Conservation (phyloP, 2,113 vertebrate genomes). For the Halichoerus grypus region DNA sequence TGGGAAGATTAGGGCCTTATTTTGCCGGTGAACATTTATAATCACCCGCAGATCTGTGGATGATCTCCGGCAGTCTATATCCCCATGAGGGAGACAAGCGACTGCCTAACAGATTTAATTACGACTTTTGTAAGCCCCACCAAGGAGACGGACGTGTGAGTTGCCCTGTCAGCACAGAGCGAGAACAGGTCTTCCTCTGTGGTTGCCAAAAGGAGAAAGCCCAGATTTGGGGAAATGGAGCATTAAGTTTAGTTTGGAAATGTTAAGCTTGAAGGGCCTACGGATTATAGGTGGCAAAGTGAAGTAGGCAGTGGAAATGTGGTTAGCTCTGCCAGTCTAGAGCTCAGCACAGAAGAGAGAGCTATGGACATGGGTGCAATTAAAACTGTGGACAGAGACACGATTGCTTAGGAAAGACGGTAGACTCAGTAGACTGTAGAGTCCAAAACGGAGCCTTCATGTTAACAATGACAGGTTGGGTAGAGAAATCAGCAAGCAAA, state of each 20-base stretch:
- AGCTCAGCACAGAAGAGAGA: neutral
- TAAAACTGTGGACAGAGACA: neutral
- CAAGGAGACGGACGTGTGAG: neutral
- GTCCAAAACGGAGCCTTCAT: neutral
- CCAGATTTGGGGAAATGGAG: neutral
- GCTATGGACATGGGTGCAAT: no score
- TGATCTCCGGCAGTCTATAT: neutral
- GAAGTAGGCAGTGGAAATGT: neutral
- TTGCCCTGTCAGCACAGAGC: no score
- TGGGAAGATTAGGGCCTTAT: neutral
- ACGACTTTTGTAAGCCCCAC: neutral
- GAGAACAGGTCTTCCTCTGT: neutral
- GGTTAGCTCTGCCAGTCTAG: neutral
- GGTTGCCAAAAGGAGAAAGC: neutral
- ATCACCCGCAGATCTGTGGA: no score
- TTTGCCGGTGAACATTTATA: no score
- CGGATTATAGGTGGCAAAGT: neutral
- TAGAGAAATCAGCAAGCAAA: neutral
- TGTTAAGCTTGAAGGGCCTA: neutral
- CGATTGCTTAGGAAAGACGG: neutral
- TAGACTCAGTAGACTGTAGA: neutral
- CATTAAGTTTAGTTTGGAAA: neutral
- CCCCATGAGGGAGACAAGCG: rapidly evolving
- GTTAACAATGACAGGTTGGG: neutral
- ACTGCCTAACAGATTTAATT: no score